Conservation (phyloP, 2,797 vertebrate species). For the Menidia menidia region DNA sequence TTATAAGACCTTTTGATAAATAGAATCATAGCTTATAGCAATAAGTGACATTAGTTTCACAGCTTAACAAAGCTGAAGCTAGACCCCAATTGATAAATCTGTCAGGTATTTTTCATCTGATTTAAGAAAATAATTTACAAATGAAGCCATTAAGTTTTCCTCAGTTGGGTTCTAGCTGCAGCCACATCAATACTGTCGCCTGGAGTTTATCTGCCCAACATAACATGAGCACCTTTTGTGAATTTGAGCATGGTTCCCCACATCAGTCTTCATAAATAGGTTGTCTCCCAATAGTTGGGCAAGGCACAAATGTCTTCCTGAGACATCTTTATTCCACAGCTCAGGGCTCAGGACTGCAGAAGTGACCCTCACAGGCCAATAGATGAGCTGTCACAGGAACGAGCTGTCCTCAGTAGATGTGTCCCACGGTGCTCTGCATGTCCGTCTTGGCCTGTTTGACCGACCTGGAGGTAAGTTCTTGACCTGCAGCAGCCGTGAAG, state of each 20-base stretch:
- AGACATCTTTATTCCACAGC: neutral
- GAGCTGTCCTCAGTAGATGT: constrained; percentile 61
- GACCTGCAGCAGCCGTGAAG: constrained; percentile 31
- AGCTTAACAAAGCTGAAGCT: constrained; percentile 42
- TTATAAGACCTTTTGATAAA: constrained; percentile 31
- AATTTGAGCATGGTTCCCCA: neutral
- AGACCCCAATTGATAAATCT: constrained; percentile 4
- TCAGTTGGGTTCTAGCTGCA: constrained; percentile 10
- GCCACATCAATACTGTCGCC: constrained; percentile 24
- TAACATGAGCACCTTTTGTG: neutral
- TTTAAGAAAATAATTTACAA: too few species aligned
- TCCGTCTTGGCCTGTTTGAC: constrained; percentile 31
- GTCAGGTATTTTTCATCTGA: neutral
- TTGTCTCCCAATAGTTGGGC: constrained; percentile 2
- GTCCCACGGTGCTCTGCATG: constrained; percentile 66
- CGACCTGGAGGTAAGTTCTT: neutral
- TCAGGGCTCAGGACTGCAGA: constrained; percentile 1
- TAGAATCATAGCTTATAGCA: constrained; percentile 29
- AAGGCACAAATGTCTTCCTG: constrained; percentile 25
- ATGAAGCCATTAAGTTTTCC: too few species aligned
- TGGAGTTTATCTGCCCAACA: neutral
- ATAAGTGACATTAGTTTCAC: constrained; percentile 67
- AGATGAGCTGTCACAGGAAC: constrained; percentile 54
- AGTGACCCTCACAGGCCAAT: too few species aligned
- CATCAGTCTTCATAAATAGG: neutral